These are phyloP conservation scores for Parnassius mnemosyne DNA, from an alignment of 2,888 invertebrate genomes.

Conservation along the genomic window DNA sequence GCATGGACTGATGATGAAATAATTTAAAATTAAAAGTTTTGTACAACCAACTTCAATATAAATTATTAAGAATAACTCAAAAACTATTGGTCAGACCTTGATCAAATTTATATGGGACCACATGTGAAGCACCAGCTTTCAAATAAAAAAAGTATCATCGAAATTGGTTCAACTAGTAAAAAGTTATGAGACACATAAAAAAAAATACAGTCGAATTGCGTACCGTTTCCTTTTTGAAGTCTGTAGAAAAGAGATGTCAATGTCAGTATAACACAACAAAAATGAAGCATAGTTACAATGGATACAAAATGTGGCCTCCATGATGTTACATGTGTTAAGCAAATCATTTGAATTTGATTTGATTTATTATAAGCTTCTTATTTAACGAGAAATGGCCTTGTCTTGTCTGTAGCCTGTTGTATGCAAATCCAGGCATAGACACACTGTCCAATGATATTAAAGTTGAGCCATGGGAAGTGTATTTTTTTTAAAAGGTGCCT, in stretches of 20 bases:
- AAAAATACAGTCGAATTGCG: too few species aligned
- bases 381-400: slow-evolving; percentile 25
- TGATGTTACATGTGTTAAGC: slow-evolving; percentile 54
- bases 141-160: too few species aligned
- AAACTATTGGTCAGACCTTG: too few species aligned
- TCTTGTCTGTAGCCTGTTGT: slow-evolving; percentile 14
- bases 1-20: background rate
- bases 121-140: too few species aligned
- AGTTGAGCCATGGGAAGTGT: slow-evolving; percentile 4
- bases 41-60: too few species aligned
- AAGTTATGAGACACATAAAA: too few species aligned
- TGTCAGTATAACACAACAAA: background rate
- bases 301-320: slow-evolving; percentile 41
- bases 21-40: too few species aligned
- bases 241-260: slow-evolving; percentile 12
- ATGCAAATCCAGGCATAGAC: slow-evolving; percentile 12
- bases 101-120: too few species aligned
- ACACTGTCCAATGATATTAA: background rate
- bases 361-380: slow-evolving; percentile 27
- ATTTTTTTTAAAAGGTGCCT: slow-evolving; percentile 15
- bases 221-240: too few species aligned
- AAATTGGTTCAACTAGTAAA: too few species aligned
- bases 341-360: slow-evolving; percentile 23
- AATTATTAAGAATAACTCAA: too few species aligned
- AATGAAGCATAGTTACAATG: slow-evolving; percentile 8